Base-by-base conservation (phyloP, 2,888 invertebrate species). In the Entomobrya multifasciata region DNA sequence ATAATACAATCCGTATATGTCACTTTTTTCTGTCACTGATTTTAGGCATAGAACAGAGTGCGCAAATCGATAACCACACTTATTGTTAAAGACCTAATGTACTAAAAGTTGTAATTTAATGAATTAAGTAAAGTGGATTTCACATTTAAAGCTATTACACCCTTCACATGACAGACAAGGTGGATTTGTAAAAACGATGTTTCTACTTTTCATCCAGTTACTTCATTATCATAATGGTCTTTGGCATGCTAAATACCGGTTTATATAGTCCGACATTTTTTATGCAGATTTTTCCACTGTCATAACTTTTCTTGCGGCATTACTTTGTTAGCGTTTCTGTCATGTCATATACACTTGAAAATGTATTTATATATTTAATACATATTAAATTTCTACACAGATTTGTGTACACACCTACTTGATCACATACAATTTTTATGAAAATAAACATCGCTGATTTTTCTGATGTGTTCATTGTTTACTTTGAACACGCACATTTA, bases 201-300 rank as follows among this genome's bases (percentile, higher is more conserved):
- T 57, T 84, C 72, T 60, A 84, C 77, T 67, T 77, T 79, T 72
- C 79, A 79, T 85, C 85, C 85, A 85, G 85, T 86, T 86, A 74
- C 62, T 74, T 86, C 76, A 86, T 80, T 86, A 86, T 80, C 79
- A 80, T 80, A 86, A 86, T 86, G 80, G 60, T 79, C 80, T 57
- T 76, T 86, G 79, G 72, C 78, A 85, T 72, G 20, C 79, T 74
- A 86, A 86, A 86, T 86, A 86, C 86, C 86, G 86, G 86, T 86
- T 86, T 86, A 76, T 65, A 78, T 70, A 76, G 79, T 72, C 49
- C 72, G 72, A 85, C 85, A 79, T 78, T 79, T 85, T 85, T 79
- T 85, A 84, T 65, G 83, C 65, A 84, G 67, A 84, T 76, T 84
- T 85, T 67, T 44, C 76, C 41, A 27, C 60, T 85, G 85, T 79